Percentiles rank a stretch among this genome's conserved stretches.
phyloP scores from a whole-genome alignment of 2,888 invertebrate genomes.

The Zaprionus obscuricornis region DNA sequence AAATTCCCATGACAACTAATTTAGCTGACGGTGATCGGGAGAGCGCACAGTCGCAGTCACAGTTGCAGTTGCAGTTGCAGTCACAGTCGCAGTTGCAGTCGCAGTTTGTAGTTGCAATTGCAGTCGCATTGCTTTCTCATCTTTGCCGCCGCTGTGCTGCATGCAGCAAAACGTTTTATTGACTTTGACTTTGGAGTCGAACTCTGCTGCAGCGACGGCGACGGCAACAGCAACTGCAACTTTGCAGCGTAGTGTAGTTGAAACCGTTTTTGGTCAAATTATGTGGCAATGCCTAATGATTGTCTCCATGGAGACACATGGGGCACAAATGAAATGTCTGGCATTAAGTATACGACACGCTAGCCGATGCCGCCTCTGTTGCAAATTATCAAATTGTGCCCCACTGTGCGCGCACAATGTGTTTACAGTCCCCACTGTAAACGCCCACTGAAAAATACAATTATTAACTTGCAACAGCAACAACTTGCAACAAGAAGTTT shows the following conservation, averaged over 20 bases:
- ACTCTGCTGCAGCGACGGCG: background rate
- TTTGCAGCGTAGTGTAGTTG: constrained; percentile 7
- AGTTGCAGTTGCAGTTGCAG: constrained; percentile 39
- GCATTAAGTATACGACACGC: constrained; percentile 68
- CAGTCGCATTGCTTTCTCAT: constrained; percentile 55
- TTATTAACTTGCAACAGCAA: constrained; percentile 53
- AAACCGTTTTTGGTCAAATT: constrained; percentile 60
- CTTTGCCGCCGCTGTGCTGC: constrained; percentile 64
- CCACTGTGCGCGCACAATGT: constrained; percentile 6
- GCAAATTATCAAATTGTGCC: constrained; percentile 58
- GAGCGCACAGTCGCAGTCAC: background rate
- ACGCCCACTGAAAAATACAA: constrained; percentile 71
- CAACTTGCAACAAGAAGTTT: constrained; percentile 12
- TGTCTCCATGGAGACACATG: constrained; percentile 55
- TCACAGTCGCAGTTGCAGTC: too few relatives aligned
- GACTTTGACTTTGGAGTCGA: constrained; percentile 52
- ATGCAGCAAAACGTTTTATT: constrained; percentile 60
- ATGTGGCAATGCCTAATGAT: constrained; percentile 64
- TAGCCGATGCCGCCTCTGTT: constrained; percentile 14
- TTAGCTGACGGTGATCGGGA: constrained; percentile 62
- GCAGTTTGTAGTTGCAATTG: constrained; percentile 38
- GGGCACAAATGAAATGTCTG: constrained; percentile 36
- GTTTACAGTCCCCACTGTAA: constrained; percentile 26
- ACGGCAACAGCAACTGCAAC: too few relatives aligned
- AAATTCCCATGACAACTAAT: constrained; percentile 78